phyloP scores from a whole-genome alignment of 2,113 vertebrate species.

The Miniopterus natalensis region DNA sequence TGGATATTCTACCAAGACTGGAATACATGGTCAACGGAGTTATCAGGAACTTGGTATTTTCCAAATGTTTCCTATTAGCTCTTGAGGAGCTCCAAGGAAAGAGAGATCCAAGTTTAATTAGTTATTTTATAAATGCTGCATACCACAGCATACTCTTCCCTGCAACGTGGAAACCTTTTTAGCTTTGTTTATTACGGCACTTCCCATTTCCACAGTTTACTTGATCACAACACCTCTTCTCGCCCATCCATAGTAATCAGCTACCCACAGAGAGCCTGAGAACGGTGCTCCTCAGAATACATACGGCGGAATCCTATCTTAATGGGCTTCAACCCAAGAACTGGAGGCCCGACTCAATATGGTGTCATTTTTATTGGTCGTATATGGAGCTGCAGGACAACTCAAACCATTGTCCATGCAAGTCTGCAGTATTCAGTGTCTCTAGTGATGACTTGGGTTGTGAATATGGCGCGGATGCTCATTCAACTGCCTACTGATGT shows the following conservation, averaged over 20 bases:
- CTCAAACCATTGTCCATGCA: neutral
- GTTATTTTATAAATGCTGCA: neutral
- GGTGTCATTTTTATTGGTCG: neutral
- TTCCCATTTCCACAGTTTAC: neutral
- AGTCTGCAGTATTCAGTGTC: neutral
- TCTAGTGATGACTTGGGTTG: neutral
- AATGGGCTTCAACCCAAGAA: constrained; percentile 13
- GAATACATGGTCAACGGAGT: neutral
- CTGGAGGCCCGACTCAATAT: neutral
- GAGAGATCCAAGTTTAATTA: neutral
- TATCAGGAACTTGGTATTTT: neutral
- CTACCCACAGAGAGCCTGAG: neutral
- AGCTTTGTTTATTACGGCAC: neutral
- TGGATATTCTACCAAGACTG: neutral
- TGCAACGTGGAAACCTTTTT: neutral
- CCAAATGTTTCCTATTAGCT: neutral
- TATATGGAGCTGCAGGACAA: neutral
- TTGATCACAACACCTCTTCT: neutral
- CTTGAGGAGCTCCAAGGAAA: neutral
- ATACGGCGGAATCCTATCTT: neutral
- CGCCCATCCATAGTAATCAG: neutral
- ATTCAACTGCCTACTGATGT: neutral
- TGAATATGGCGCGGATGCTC: neutral
- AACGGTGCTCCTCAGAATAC: constrained; percentile 12
- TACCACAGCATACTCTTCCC: neutral